Base-by-base conservation (phyloP, 1,140 invertebrate species). In the Zelostemma sp. region DNA sequence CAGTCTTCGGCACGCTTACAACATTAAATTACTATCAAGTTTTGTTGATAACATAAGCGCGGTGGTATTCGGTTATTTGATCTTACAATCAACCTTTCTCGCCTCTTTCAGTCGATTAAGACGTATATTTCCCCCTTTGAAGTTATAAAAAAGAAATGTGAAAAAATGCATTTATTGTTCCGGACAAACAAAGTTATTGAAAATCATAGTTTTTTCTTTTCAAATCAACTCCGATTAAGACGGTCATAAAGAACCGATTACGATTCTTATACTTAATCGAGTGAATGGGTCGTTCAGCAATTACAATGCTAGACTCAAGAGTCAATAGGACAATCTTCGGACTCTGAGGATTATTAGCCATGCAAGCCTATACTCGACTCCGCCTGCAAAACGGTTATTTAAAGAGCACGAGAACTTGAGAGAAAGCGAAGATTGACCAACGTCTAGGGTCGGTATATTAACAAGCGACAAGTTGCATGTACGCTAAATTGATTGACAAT, bases 401-500 rank as follows among this genome's bases (percentile, higher is more conserved):
- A 72, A 72, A 66, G 68, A 72, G 51, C 68, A 67, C 50, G 63
- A 60, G 59, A 72, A 59, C 63, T 65, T 58, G 25, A 55, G 50
- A 63, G 63, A 72, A 72, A 72, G 68, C 68, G 54, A 59, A 71
- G 68, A 46, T 46, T 18, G 17, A 21, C 6, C 16, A 18, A 71
- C 58, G 43, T 49, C 46, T 45, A 57, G 58, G 58, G 45, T 71
- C 48, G 54, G 3, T 25, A 59, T 49, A 65, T 45, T 66, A 66
- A 71, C 62, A 66, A 70, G 46, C 57, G 53, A 55, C 58, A 33
- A 45, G 54, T 62, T n/a, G n/a, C 54, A 66, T 56, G 61, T 61
- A 50, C 65, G 40, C 61, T 47, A 65, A 65, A 70, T 70, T 70
- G 61, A 70, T 65, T 70, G 62, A 70, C 68, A 57, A 65, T 70